These are phyloP conservation scores for Macrophya alboannulata DNA, from an alignment of 2,888 invertebrate genomes.

Conservation along the genomic window DNA sequence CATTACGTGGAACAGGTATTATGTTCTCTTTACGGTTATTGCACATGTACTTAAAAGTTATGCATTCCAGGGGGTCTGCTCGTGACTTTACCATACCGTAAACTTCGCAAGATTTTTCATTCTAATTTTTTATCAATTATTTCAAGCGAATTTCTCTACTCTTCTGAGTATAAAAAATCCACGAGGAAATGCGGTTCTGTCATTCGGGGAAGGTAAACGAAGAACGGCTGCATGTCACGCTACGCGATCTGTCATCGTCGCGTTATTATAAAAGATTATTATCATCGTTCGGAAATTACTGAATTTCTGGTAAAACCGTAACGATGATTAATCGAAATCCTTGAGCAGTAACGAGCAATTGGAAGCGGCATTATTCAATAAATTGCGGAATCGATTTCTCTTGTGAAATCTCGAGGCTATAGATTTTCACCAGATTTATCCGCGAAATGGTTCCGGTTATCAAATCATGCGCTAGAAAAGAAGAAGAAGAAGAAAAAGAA, in stretches of 20 bases:
- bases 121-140: not conserved
- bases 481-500: not conserved
- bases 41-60: not conserved
- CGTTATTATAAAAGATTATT: not conserved
- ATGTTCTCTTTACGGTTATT: conserved; percentile 24
- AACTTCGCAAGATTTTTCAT: not conserved
- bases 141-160: not conserved
- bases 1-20: conserved; percentile 12
- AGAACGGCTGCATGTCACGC: not conserved
- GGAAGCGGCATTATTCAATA: not conserved
- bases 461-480: not conserved
- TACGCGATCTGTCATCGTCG: not conserved
- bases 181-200: not conserved
- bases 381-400: conserved; percentile 20
- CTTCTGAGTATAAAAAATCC: not conserved
- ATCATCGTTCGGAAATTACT: not conserved
- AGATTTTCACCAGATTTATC: conserved; percentile 1
- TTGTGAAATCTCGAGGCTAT: not conserved
- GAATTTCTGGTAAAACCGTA: not conserved
- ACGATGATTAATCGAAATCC: not conserved
- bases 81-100: not conserved
- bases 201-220: not conserved
- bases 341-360: not conserved
- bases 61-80: conserved; percentile 6
- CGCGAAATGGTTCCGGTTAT: not conserved